These are phyloP conservation scores for Eupithecia centaureata DNA, from an alignment of 2,888 invertebrate species.

Conservation along the genomic window DNA sequence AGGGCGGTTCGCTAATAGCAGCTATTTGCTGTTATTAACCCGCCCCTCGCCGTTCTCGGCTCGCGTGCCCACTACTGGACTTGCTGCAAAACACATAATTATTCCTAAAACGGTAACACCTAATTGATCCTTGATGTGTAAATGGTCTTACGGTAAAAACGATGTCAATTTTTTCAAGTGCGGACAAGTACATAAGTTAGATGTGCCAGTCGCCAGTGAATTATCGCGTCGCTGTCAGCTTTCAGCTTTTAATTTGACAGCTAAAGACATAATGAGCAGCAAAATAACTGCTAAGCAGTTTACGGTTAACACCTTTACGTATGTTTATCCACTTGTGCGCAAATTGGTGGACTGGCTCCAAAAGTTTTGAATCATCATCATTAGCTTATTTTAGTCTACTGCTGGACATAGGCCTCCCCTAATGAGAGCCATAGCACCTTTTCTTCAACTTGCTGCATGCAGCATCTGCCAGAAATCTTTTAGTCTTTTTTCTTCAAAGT, in stretches of 20 bases:
- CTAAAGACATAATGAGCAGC: slow-evolving; percentile 48
- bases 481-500: too few relatives aligned
- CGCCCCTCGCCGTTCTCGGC: slow-evolving; percentile 58
- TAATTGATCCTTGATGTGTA: slow-evolving; percentile 68
- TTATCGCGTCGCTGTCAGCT: slow-evolving; percentile 55
- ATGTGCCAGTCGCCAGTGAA: slow-evolving; percentile 49
- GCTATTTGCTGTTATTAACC: slow-evolving; percentile 76
- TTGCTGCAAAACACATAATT: slow-evolving; percentile 74
- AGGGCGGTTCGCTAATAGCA: slow-evolving; percentile 77
- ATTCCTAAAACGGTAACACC: slow-evolving; percentile 78
- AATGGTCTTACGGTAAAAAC: slow-evolving; percentile 69
- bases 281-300: slow-evolving; percentile 44
- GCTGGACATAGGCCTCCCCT: too few relatives aligned
- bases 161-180: slow-evolving; percentile 63
- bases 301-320: slow-evolving; percentile 44
- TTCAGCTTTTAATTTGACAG: slow-evolving; percentile 50
- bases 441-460: too few relatives aligned
- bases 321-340: slow-evolving; percentile 33
- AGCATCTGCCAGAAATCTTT: too few relatives aligned
- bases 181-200: slow-evolving; percentile 50
- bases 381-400: too few relatives aligned
- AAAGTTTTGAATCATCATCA: too few relatives aligned
- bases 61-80: slow-evolving; percentile 73
- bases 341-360: slow-evolving; percentile 36
- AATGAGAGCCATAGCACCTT: too few relatives aligned